Percentiles rank a stretch among this genome's conserved stretches.
Conservation (phyloP, 2,888 invertebrate species). For the Melieria omissa region DNA sequence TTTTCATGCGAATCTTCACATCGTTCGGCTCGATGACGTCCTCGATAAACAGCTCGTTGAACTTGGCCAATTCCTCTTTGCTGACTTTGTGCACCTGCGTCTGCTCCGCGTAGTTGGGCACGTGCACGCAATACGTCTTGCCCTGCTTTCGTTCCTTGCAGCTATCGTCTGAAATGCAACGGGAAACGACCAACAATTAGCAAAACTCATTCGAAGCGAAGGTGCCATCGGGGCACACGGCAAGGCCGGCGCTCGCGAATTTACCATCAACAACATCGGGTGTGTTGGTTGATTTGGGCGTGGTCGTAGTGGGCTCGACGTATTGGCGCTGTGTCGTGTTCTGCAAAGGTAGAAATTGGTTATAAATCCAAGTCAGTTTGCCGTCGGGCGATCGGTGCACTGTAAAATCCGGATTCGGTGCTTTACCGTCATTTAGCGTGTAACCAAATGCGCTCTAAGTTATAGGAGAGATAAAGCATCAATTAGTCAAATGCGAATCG, state of each 20-base stretch:
- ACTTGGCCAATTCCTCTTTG: constrained; percentile 48
- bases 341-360: constrained; percentile 60
- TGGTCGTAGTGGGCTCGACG: constrained; percentile 3
- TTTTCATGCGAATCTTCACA: constrained; percentile 67
- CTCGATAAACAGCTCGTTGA: constrained; percentile 60
- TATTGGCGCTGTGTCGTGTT: constrained; percentile 22
- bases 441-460: no score
- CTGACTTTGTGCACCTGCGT: constrained; percentile 58
- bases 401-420: constrained; percentile 57
- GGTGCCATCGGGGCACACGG: no score
- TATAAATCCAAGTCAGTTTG: constrained; percentile 63
- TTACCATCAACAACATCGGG: no score
- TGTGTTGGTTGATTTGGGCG: background rate
- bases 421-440: no score
- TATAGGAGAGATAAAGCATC: no score
- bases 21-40: constrained; percentile 65
- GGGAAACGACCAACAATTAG: background rate
- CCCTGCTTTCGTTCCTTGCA: constrained; percentile 43
- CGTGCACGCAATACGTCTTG: constrained; percentile 67
- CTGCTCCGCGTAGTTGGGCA: constrained; percentile 66
- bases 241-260: no score
- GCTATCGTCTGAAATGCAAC: background rate
- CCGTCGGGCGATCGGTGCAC: constrained; percentile 64
- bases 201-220: background rate
- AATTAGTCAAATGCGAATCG: no score